Percentiles rank a stretch among this genome's conserved stretches.
Evolutionary conservation across 2,113 vertebrate genomes (phyloP).

Genomic region (Prunella fulvescens): DNA sequence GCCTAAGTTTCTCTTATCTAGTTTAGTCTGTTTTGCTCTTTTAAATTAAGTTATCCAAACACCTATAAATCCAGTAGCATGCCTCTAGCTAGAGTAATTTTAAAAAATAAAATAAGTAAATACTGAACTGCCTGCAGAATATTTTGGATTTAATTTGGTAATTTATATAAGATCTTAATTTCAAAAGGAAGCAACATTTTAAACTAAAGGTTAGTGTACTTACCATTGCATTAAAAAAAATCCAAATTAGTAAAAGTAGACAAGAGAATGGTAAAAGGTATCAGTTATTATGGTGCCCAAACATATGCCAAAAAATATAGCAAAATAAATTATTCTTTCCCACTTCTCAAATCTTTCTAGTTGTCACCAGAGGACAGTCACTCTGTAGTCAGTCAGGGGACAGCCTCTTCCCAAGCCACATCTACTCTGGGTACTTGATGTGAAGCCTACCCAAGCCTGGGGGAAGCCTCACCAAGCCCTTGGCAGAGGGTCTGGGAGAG

Average conservation of each 20-base stretch:
- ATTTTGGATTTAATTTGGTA: conserved; percentile 24
- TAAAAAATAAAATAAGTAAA: conserved; percentile 12
- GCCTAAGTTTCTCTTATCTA: conserved; percentile 21
- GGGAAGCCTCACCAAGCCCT: not conserved
- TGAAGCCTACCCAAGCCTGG: not conserved
- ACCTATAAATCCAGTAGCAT: conserved; percentile 5
- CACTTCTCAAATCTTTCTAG: not conserved
- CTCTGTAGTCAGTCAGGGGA: not conserved
- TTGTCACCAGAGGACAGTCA: not conserved
- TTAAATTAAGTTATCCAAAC: conserved; percentile 26
- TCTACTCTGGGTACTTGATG: not conserved
- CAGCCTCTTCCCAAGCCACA: not conserved
- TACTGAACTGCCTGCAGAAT: not conserved
- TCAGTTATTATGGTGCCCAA: not conserved
- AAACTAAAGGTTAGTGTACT: not conserved
- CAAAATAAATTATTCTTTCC: not conserved
- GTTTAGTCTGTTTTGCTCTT: not conserved
- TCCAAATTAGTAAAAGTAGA: not conserved
- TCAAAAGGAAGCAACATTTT: not conserved
- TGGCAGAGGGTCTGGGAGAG: not conserved
- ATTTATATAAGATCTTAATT: not conserved
- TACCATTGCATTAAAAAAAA: not conserved
- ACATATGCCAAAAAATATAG: not conserved
- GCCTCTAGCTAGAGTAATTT: not conserved
- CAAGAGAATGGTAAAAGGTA: not conserved